phyloP scores from a whole-genome alignment of 2,797 vertebrate genomes.

The Avahi laniger region DNA sequence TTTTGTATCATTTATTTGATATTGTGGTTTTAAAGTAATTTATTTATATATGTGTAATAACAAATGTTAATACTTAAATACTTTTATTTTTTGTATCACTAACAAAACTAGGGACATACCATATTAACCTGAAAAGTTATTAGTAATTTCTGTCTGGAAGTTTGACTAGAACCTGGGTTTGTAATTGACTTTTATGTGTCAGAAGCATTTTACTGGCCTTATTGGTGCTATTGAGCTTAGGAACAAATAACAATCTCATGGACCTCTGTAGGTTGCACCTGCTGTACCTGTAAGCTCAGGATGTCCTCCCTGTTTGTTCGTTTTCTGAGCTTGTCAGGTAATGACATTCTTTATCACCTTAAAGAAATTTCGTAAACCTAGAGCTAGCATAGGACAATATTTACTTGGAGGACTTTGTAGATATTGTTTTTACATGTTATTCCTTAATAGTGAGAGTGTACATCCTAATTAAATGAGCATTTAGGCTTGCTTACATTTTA shows the following conservation, averaged over 20 bases:
- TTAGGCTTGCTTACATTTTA: neutral
- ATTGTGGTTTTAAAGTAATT: neutral
- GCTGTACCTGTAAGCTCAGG: accelerated
- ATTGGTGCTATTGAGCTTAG: neutral
- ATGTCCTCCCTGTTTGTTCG: neutral
- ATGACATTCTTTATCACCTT: neutral
- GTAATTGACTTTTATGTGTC: neutral
- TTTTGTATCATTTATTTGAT: neutral
- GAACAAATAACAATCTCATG: neutral
- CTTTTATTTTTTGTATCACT: neutral
- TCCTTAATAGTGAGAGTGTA: neutral
- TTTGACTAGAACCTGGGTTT: neutral
- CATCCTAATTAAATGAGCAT: neutral
- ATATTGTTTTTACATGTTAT: neutral
- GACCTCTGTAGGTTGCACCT: neutral
- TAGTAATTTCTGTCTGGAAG: neutral
- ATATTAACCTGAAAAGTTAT: neutral
- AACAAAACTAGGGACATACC: neutral
- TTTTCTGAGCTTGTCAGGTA: neutral
- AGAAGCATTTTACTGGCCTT: neutral
- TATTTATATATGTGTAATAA: neutral
- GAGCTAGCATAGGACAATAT: neutral
- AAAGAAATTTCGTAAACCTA: neutral
- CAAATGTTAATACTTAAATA: neutral
- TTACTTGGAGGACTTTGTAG: neutral